These are phyloP conservation scores for Fopius arisanus DNA, from an alignment of 1,140 invertebrate genomes.

Conservation along the genomic window DNA sequence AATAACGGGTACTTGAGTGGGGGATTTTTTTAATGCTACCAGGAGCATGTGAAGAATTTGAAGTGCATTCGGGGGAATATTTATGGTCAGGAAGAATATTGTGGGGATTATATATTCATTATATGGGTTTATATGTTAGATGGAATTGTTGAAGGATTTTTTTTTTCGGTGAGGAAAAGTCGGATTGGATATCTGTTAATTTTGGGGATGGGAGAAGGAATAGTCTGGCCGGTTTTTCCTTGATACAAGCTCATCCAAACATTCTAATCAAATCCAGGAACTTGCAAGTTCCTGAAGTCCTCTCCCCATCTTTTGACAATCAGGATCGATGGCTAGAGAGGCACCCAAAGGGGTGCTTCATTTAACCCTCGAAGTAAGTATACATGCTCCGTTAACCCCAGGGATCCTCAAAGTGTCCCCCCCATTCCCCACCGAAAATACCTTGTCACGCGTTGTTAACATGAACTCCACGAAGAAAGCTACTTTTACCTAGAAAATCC, in stretches of 20 bases:
- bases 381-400: constrained; percentile 14
- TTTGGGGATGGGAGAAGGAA: too few relatives aligned
- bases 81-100: too few relatives aligned
- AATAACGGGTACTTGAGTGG: too few relatives aligned
- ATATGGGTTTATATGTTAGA: too few relatives aligned
- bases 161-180: too few relatives aligned
- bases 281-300: not conserved
- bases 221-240: too few relatives aligned
- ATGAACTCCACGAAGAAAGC: constrained; percentile 9
- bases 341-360: constrained; percentile 9
- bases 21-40: too few relatives aligned
- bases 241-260: not conserved
- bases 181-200: too few relatives aligned
- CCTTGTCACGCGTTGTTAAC: constrained; percentile 7
- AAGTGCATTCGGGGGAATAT: too few relatives aligned
- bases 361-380: constrained; percentile 11
- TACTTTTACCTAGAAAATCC: not conserved
- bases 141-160: too few relatives aligned
- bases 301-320: not conserved
- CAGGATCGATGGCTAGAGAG: not conserved
- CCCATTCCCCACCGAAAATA: not conserved
- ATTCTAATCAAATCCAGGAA: not conserved
- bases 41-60: too few relatives aligned
- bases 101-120: too few relatives aligned
- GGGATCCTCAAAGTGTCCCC: constrained; percentile 10